These are phyloP conservation scores for Mastomys natalensis DNA, from an alignment of 2,113 vertebrate genomes.

Conservation along the genomic window DNA sequence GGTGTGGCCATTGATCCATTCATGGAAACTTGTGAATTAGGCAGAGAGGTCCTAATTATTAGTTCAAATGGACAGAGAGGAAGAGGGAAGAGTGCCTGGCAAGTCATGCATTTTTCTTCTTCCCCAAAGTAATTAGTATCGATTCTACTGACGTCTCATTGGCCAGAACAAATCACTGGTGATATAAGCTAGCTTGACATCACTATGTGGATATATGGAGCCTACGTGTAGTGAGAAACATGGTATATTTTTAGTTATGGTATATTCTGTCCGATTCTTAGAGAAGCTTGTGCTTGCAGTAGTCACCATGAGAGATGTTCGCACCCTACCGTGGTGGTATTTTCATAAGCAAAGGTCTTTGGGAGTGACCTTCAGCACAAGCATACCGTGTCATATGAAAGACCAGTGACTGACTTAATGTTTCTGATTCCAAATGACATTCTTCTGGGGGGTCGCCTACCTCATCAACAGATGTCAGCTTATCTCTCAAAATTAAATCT, in stretches of 20 bases:
- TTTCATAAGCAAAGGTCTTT: neutral
- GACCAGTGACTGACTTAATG: neutral
- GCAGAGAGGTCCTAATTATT: neutral
- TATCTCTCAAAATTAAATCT: conserved; percentile 43
- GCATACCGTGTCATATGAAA: neutral
- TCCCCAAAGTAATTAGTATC: neutral
- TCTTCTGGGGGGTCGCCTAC: neutral
- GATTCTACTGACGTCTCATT: neutral
- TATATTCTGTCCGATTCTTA: neutral
- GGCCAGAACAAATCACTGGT: neutral
- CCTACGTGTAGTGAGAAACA: neutral
- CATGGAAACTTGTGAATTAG: neutral
- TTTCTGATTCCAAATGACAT: neutral
- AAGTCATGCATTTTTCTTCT: neutral
- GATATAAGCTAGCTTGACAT: neutral
- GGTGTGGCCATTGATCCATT: neutral
- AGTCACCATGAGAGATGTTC: neutral
- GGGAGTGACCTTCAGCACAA: neutral
- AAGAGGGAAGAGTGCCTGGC: neutral
- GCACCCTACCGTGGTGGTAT: neutral
- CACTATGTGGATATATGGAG: neutral
- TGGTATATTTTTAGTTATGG: neutral
- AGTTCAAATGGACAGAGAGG: neutral
- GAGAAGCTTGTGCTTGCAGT: neutral
- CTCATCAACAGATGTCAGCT: neutral